Base-by-base conservation (phyloP, 2,797 vertebrate species). In the Argya squamiceps region DNA sequence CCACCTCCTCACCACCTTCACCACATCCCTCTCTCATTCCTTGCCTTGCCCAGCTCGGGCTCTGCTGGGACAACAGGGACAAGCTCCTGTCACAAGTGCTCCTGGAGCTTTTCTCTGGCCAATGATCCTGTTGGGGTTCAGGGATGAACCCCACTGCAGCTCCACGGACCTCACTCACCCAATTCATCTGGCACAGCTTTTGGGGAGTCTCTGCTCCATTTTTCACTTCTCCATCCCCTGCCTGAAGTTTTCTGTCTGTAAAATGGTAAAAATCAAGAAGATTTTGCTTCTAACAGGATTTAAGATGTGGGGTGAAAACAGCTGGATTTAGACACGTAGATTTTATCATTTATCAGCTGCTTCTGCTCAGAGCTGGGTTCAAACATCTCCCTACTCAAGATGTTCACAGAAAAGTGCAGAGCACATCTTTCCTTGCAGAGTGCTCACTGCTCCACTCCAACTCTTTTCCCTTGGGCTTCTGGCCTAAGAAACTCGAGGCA, bases 21-120 rank as follows among this genome's bases (percentile, higher is more conserved):
- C 56, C 64, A 60, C 29, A n/a, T 88, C 82, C 65, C 82, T 90
- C 59, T 63, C 68, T 91, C 70, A 94, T 84, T 79, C 93, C 93
- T 78, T 70, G 43, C 18, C 67, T 55, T 76, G 39, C 32, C 69
- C 9, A 3, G 55, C 44, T 50, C 5, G 0, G 59, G 26, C 63
- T 50, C 30, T 41, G 21, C 9, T 5, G 2, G 23, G 27, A 43
- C 2, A 10, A 10, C 21, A 30, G n/a, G 65, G 50, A 55, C 52
- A 86, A 14, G 0, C 14, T 8, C 8, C 32, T 27, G 20, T 10
- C 58, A 47, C 15, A 29, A 46, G 7, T 5, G 9, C 36, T 44
- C 0, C 0, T 5, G 36, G 27, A 65, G 19, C 12, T 79, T 65
- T 81, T 39, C 46, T 36, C 34, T 21, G 15, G 16, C 9, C 44